Base-by-base conservation (phyloP, 37 sponge, comb jelly and placozoan species). In the Aplysina aerophoba region DNA sequence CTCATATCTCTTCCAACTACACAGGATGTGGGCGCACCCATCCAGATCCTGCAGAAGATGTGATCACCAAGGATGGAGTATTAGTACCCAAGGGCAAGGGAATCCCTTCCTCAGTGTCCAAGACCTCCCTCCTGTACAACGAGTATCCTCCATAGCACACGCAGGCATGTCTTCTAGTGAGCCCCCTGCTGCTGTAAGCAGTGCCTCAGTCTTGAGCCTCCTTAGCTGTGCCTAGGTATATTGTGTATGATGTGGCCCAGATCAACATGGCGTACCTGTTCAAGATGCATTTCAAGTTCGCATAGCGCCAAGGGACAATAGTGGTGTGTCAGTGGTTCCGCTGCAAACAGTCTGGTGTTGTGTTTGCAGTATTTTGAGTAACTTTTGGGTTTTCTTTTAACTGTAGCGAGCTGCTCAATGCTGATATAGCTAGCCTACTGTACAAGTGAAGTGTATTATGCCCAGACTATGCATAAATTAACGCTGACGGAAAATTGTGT, bases 211-310 rank as follows among this genome's bases (percentile, higher is more conserved):
- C 19, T 15, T 53, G 27, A 12, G 13, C 53, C 27, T 73, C 59
- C 60, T 73, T 55, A 55, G 11, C 73, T 65, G 40, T 16, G 12
- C 14, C 36, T 68, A 93, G 94, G 66, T 96, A 92, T 75, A 99
- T 99, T 90, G 99, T 99, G 41, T 99, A 99, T 89, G 97, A 99
- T 81, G 97, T 97, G 72, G 82, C 91, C n/a, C 99, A 98, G 88
- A 91, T 97, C 57, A 88, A 79, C 16, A 95, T 95, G 89, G 88
- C 88, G 44, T 97, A 97, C 68, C 87, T 97, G 15, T 87, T 97
- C 59, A 92, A 93, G 83, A 84, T 93, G 86, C 88, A 97, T 31
- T 97, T 95, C 85, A 84, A 97, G n/a, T 93, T 89, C 60, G 85
- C 40, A 13, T 16, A 65, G n/a, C 50, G 8, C 50, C 50, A 3